Conservation (phyloP, 2,113 vertebrate species). For the Enhydra lutris region DNA sequence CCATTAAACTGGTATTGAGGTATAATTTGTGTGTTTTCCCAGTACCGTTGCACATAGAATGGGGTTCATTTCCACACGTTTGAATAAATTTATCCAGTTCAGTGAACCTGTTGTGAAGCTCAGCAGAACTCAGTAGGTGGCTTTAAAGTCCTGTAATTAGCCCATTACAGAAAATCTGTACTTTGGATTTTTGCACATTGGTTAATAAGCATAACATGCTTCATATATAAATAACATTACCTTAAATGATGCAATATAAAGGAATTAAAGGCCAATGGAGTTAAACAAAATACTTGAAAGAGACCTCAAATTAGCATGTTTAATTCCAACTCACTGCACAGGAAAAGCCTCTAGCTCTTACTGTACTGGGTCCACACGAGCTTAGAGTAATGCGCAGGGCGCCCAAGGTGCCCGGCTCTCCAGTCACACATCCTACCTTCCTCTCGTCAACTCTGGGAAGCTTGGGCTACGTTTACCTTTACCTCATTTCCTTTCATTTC, state of each 20-base stretch:
- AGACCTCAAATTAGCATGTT: constrained; percentile 94
- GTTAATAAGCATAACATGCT: constrained; percentile 88
- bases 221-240: constrained; percentile 88
- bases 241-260: constrained; percentile 86
- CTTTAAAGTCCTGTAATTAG: constrained; percentile 93
- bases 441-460: constrained; percentile 59
- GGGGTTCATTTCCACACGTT: constrained; percentile 90
- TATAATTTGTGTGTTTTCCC: constrained; percentile 93
- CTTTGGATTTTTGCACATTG: constrained; percentile 88
- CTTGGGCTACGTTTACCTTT: constrained; percentile 65
- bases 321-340: constrained; percentile 95
- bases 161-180: constrained; percentile 91
- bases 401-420: constrained; percentile 53
- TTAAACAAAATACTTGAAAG: constrained; percentile 89
- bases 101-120: constrained; percentile 91
- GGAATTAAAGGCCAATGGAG: constrained; percentile 87
- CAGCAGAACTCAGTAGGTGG: constrained; percentile 91
- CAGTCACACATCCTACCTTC: constrained; percentile 18
- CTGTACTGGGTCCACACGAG: constrained; percentile 86
- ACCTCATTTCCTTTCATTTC: constrained; percentile 53
- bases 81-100: constrained; percentile 94
- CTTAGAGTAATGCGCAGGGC: neutral
- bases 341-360: constrained; percentile 91
- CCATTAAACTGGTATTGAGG: constrained; percentile 92
- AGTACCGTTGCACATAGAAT: constrained; percentile 88